Conservation (phyloP, 2,113 vertebrate genomes). For the Corapipo altera region DNA sequence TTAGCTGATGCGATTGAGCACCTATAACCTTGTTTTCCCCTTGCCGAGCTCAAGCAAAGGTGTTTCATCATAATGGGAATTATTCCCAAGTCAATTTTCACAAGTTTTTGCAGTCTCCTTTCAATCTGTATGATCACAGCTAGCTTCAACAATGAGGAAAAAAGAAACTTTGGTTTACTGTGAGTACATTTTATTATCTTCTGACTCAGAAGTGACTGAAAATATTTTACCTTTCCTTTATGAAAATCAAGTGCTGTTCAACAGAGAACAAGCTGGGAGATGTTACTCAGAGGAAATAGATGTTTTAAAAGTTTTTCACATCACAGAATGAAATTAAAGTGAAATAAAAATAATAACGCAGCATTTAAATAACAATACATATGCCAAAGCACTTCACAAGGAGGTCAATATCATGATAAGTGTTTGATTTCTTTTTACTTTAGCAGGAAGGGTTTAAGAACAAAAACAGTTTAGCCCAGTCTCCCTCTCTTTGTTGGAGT, state of each 20-base stretch:
- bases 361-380: not conserved
- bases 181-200: not conserved
- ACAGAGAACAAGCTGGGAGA: not conserved
- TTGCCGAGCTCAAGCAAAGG: slow-evolving; percentile 31
- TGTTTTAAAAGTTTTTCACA: not conserved
- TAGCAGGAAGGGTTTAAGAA: not conserved
- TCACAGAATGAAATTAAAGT: not conserved
- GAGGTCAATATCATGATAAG: not conserved
- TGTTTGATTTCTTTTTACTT: not conserved
- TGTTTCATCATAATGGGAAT: slow-evolving; percentile 50
- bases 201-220: not conserved
- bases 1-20: not conserved
- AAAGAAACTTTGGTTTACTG: not conserved
- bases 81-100: slow-evolving; percentile 57
- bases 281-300: not conserved
- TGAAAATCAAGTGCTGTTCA: not conserved
- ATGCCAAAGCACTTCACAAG: not conserved
- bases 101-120: slow-evolving; percentile 6
- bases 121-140: slow-evolving; percentile 10
- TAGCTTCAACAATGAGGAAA: not conserved
- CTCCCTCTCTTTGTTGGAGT: not conserved
- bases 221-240: not conserved
- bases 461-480: not conserved
- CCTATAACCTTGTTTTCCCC: slow-evolving; percentile 53
- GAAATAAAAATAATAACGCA: slow-evolving; percentile 1